Conservation (phyloP, 92 coral and sea anemone species). For the Micromussa lordhowensis region DNA sequence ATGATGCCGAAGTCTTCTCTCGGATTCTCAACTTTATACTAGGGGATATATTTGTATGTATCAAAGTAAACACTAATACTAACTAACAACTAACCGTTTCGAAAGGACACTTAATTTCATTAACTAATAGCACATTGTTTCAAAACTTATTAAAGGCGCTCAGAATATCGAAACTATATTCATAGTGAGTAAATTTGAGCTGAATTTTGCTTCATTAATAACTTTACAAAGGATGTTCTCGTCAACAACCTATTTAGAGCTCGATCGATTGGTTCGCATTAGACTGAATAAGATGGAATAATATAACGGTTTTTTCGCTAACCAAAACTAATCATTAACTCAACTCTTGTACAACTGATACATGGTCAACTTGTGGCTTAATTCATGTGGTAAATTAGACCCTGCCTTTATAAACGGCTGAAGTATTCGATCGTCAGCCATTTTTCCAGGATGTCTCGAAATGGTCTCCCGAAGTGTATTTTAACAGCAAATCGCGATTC, state of each 20-base stretch:
- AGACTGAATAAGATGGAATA: no score
- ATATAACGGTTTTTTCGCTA: neutral
- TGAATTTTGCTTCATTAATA: neutral
- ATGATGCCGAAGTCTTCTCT: neutral
- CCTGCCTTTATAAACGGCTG: neutral
- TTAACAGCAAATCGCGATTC: no score
- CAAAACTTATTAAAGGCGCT: neutral
- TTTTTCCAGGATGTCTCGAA: neutral
- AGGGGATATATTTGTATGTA: neutral
- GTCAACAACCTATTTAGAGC: no score
- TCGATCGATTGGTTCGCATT: no score
- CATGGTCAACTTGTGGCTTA: neutral
- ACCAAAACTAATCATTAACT: neutral
- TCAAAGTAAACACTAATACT: neutral
- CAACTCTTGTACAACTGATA: neutral
- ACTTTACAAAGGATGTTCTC: neutral
- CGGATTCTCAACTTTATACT: neutral
- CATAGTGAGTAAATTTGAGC: neutral
- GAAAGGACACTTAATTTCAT: neutral
- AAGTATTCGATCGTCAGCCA: neutral
- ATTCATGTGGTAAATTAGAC: neutral
- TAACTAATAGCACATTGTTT: neutral
- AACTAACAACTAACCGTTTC: no score
- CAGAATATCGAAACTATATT: neutral
- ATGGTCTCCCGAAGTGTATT: no score